Base-by-base conservation (phyloP, 2,888 invertebrate genomes). In the Hemistola chrysoprasaria region DNA sequence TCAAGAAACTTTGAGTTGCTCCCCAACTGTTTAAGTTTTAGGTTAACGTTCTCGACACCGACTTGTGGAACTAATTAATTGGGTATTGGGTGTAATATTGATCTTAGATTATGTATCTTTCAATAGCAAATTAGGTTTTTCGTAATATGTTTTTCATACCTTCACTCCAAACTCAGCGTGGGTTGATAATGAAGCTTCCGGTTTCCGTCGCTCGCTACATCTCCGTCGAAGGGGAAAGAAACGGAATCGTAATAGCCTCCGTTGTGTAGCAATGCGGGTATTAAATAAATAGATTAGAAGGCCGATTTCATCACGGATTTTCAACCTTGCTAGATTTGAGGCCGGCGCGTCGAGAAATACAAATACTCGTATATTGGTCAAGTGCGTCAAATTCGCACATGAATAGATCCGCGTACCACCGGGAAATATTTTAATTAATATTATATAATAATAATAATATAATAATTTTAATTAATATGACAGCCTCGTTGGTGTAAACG, bases 31-130 rank as follows among this genome's bases (percentile, higher is more conserved):
- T 37, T 50, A 42, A 50, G 40, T 52, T 52, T 42, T 35, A 42
- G 40, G 40, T 47, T 50, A 46, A 47, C 30, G 25, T 33, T 24
- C 40, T 27, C 30, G 33, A 21, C 23, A 37, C 26, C 25, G 40
- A 41, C 49, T 34, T 40, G 40, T 30, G 28, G 40, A 47, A 37
- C 45, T 43, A 47, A 49, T 54, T 55, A 50, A 55, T 47, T 46
- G 44, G 5, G 5, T 37, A 8, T 16, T 16, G 16, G 16, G 16
- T 16, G 16, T 16, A 16, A 3, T 30, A 48, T 47, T 39, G 42
- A 51, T 45, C 45, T 51, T 40, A 45, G 40, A 40, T 41, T 35
- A 32, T 33, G 39, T 37, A 38, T 46, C 47, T 47, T 40, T 45
- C 45, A 16, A 47, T 48, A 27, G 34, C 29, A 30, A 47, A 21